Evolutionary conservation across 2,797 vertebrate genomes (phyloP).

Genomic region (Acomys russatus): DNA sequence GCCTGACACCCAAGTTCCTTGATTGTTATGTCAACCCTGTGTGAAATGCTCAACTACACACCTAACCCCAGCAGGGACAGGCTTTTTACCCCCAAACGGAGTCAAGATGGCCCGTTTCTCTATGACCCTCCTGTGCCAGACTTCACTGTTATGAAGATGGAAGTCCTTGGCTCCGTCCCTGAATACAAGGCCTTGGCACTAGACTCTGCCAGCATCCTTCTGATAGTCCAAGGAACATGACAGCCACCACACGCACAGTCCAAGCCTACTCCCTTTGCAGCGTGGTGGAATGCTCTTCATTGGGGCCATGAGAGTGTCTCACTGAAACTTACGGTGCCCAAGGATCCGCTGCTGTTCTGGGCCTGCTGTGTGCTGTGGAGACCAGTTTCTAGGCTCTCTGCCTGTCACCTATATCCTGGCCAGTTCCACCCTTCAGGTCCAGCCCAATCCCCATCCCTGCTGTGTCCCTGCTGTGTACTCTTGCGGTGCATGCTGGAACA

Average conservation of each 20-base stretch:
- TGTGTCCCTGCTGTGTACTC: not conserved
- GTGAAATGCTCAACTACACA: slow-evolving; percentile 97
- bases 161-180: slow-evolving; percentile 92
- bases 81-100: slow-evolving; percentile 91
- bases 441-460: not conserved
- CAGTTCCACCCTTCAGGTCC: not conserved
- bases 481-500: not conserved
- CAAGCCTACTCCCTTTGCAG: slow-evolving; percentile 89
- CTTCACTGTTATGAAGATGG: slow-evolving; percentile 95
- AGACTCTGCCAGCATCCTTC: slow-evolving; percentile 96
- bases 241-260: slow-evolving; percentile 88
- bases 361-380: slow-evolving; percentile 96
- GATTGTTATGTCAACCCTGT: slow-evolving; percentile 96
- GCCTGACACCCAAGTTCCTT: slow-evolving; percentile 97
- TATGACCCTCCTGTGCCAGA: slow-evolving; percentile 96
- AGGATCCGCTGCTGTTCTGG: slow-evolving; percentile 94
- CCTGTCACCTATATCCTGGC: not conserved
- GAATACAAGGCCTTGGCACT: slow-evolving; percentile 92
- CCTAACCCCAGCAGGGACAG: slow-evolving; percentile 92
- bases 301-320: slow-evolving; percentile 94
- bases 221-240: slow-evolving; percentile 93
- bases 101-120: slow-evolving; percentile 92
- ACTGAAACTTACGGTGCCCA: slow-evolving; percentile 88
- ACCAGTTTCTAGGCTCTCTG: not conserved
- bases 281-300: slow-evolving; percentile 95